Evolutionary conservation across 2,888 invertebrate genomes (phyloP).

Genomic region (Tetragonisca angustula): DNA sequence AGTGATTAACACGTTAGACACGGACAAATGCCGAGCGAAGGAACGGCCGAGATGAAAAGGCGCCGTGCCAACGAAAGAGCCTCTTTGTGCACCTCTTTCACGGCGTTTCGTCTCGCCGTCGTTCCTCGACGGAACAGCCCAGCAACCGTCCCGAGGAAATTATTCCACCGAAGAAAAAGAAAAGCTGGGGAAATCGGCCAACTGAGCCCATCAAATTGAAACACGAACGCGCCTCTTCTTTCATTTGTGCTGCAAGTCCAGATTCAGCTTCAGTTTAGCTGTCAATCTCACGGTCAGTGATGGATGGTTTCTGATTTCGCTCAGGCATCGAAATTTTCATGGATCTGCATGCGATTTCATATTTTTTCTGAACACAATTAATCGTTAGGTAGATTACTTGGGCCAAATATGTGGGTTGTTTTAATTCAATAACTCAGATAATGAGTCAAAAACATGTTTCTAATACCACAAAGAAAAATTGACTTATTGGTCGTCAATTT

Average conservation of each 20-base stretch:
- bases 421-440: too few species aligned
- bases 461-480: too few species aligned
- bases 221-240: background rate
- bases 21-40: constrained; percentile 61
- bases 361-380: background rate
- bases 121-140: constrained; percentile 1
- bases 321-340: background rate
- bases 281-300: background rate
- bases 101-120: constrained; percentile 10
- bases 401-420: too few species aligned
- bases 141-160: constrained; percentile 32
- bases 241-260: too few species aligned
- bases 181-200: background rate
- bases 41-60: constrained; percentile 58
- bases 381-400: too few species aligned
- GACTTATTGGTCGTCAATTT: too few species aligned
- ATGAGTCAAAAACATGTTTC: too few species aligned
- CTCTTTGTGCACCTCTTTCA: constrained; percentile 40
- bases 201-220: constrained; percentile 2
- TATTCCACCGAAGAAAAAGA: constrained; percentile 20
- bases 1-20: constrained; percentile 69
- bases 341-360: background rate
- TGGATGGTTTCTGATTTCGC: background rate
- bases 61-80: constrained; percentile 44
- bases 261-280: background rate